Evolutionary conservation across 2,888 invertebrate genomes (phyloP).

Genomic region (Brenthis ino): DNA sequence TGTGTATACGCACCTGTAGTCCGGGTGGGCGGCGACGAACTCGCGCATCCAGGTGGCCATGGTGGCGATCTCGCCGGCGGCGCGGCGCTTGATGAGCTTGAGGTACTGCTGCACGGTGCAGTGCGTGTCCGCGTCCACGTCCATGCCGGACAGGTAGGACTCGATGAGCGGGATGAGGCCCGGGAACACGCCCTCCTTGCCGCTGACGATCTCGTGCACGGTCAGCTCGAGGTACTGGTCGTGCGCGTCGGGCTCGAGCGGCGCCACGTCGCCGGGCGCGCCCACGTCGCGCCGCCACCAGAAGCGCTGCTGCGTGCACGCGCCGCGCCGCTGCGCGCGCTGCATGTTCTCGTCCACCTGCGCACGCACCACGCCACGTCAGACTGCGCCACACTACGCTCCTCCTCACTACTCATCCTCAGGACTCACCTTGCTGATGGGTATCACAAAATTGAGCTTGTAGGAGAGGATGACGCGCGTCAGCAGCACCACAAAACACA

Average conservation of each 20-base stretch:
- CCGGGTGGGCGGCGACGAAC: constrained; percentile 93
- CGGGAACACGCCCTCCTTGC: constrained; percentile 95
- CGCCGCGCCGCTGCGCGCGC: constrained; percentile 95
- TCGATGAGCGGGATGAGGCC: constrained; percentile 97
- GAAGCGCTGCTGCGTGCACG: constrained; percentile 91
- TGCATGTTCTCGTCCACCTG: constrained; percentile 98
- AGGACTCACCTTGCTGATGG: constrained; percentile 92
- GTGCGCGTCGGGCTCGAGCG: constrained; percentile 31
- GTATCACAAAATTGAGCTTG: constrained; percentile 97
- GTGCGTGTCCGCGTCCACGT: constrained; percentile 98
- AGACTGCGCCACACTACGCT: not conserved
- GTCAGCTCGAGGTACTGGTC: constrained; percentile 89
- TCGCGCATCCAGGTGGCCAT: constrained; percentile 97
- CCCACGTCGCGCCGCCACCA: constrained; percentile 94
- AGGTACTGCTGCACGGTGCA: constrained; percentile 98
- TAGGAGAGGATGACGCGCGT: constrained; percentile 98
- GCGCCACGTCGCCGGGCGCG: constrained; percentile 84
- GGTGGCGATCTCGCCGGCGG: constrained; percentile 94
- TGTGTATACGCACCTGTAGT: constrained; percentile 98
- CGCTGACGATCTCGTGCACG: constrained; percentile 98
- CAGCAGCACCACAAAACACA: constrained; percentile 97
- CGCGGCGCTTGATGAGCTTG: constrained; percentile 93
- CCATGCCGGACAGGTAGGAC: constrained; percentile 96
- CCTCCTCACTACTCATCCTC: constrained; percentile 4
- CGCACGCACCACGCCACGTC: not conserved